Conservation (phyloP, 2,888 invertebrate species). For the Tholera decimalis region DNA sequence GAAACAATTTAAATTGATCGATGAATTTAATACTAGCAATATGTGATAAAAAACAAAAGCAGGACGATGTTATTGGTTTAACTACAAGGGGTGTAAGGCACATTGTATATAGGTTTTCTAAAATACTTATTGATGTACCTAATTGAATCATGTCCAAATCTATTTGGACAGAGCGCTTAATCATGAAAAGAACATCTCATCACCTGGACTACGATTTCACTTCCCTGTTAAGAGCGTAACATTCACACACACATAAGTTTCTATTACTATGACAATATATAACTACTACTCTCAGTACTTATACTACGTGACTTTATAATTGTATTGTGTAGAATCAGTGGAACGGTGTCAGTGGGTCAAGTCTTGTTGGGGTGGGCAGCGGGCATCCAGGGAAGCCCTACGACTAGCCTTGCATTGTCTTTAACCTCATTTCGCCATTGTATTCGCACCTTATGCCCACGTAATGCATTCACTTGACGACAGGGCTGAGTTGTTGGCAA, state of each 20-base stretch:
- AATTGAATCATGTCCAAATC: neutral
- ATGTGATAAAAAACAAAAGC: neutral
- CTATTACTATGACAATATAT: slow-evolving; percentile 22
- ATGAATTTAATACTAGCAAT: neutral
- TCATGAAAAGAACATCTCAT: slow-evolving; percentile 1
- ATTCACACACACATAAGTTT: slow-evolving; percentile 34
- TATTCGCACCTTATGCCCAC: slow-evolving; percentile 64
- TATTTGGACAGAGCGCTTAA: neutral
- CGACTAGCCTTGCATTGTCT: slow-evolving; percentile 75
- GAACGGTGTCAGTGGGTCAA: slow-evolving; percentile 80
- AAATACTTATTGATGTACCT: no score
- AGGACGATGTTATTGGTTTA: neutral
- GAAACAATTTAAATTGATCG: neutral
- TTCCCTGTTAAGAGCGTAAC: slow-evolving; percentile 6
- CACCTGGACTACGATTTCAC: slow-evolving; percentile 20
- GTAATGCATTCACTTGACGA: slow-evolving; percentile 44
- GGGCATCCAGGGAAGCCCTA: slow-evolving; percentile 79
- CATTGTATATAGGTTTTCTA: neutral
- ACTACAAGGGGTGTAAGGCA: no score
- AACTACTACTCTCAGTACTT: slow-evolving; percentile 10
- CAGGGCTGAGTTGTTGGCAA: slow-evolving; percentile 14
- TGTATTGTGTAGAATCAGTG: slow-evolving; percentile 57
- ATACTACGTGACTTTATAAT: slow-evolving; percentile 38
- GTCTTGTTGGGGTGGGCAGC: slow-evolving; percentile 67
- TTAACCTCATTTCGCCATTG: slow-evolving; percentile 81